phyloP scores from a whole-genome alignment of 2,888 invertebrate genomes.

The Bombylius discolor region DNA sequence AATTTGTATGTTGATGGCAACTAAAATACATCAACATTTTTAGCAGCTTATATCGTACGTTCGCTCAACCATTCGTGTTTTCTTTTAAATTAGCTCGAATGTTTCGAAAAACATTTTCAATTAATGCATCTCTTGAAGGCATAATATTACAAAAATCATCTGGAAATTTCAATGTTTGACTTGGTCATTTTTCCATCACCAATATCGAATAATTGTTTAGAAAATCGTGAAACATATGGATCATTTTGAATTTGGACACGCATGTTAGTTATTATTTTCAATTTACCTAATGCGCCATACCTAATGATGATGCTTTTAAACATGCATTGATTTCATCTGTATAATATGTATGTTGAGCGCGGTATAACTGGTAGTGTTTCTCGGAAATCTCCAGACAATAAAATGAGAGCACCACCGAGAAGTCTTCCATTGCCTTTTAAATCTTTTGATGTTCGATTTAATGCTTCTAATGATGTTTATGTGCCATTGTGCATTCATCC shows the following conservation, averaged over 20 bases:
- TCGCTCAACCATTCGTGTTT: too few species aligned
- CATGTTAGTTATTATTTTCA: slow-evolving; percentile 8
- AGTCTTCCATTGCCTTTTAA: background rate
- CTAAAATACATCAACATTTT: too few species aligned
- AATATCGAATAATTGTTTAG: slow-evolving; percentile 12
- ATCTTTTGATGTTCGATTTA: too few species aligned
- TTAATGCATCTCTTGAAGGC: slow-evolving; percentile 15
- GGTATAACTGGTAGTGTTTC: slow-evolving; percentile 20
- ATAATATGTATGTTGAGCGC: slow-evolving; percentile 13
- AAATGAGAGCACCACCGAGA: slow-evolving; percentile 16
- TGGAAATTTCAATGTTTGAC: slow-evolving; percentile 13
- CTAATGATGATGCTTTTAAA: slow-evolving; percentile 1
- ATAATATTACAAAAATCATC: slow-evolving; percentile 15
- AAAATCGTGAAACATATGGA: slow-evolving; percentile 9
- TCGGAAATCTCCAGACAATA: slow-evolving; percentile 19
- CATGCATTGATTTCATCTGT: slow-evolving; percentile 18
- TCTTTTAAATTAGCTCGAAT: too few species aligned
- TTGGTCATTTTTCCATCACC: slow-evolving; percentile 12
- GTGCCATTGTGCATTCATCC: too few species aligned
- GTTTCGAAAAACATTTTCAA: slow-evolving; percentile 13
- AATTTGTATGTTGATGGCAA: too few species aligned
- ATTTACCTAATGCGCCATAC: slow-evolving; percentile 4
- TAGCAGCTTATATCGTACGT: too few species aligned
- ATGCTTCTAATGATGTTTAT: too few species aligned
- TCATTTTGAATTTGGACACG: slow-evolving; percentile 11